phyloP scores from a whole-genome alignment of 2,888 invertebrate genomes.

The Drosophila suboccidentalis region DNA sequence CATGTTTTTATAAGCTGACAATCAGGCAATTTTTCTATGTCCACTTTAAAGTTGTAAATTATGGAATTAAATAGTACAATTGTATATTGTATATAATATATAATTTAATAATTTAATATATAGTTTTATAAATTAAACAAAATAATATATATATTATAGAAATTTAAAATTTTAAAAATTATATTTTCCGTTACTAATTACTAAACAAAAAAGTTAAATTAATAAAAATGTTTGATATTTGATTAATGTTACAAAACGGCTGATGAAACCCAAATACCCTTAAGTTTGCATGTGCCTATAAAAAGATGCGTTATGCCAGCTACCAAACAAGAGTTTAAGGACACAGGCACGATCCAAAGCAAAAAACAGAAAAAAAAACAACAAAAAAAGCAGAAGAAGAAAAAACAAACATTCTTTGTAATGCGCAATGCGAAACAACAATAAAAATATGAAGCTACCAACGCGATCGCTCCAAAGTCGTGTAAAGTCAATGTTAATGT shows the following conservation, averaged over 20 bases:
- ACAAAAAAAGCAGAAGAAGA: slow-evolving; percentile 17
- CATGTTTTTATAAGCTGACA: too few relatives aligned
- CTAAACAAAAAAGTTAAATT: too few relatives aligned
- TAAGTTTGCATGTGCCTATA: neutral
- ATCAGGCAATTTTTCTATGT: too few relatives aligned
- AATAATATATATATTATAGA: too few relatives aligned
- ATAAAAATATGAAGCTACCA: slow-evolving; percentile 82
- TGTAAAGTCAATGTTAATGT: slow-evolving; percentile 85
- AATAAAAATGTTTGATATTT: too few relatives aligned
- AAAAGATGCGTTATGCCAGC: slow-evolving; percentile 63
- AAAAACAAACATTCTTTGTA: slow-evolving; percentile 67
- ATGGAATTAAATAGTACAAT: too few relatives aligned
- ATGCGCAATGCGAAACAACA: slow-evolving; percentile 77
- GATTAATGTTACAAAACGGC: neutral
- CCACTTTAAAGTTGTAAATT: too few relatives aligned
- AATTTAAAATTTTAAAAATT: too few relatives aligned
- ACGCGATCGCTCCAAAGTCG: slow-evolving; percentile 79
- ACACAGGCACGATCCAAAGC: slow-evolving; percentile 68
- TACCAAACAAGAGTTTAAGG: slow-evolving; percentile 68
- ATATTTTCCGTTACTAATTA: too few relatives aligned
- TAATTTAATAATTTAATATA: too few relatives aligned
- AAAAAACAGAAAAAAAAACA: slow-evolving; percentile 3
- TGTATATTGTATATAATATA: too few relatives aligned
- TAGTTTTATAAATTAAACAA: too few relatives aligned
- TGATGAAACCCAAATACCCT: slow-evolving; percentile 25